phyloP scores from a whole-genome alignment of 92 coral and sea anemone genomes.

The Umimayanthus chanpuru region DNA sequence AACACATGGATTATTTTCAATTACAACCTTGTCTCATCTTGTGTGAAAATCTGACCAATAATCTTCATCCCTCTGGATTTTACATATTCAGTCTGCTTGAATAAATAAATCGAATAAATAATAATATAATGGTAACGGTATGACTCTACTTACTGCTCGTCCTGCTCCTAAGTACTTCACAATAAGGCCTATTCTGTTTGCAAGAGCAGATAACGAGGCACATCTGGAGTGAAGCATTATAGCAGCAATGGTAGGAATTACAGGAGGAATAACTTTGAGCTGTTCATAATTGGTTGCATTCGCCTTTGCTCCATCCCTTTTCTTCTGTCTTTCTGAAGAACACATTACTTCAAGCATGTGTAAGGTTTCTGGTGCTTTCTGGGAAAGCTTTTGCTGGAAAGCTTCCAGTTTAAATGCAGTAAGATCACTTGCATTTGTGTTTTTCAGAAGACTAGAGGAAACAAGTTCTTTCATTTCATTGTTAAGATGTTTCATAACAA shows the following conservation, averaged over 20 bases:
- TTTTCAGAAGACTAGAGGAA: slow-evolving; percentile 36
- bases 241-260: slow-evolving; percentile 46
- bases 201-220: slow-evolving; percentile 46
- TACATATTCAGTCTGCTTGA: too few relatives aligned
- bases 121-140: too few relatives aligned
- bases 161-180: slow-evolving; percentile 50
- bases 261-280: slow-evolving; percentile 37
- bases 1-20: too few relatives aligned
- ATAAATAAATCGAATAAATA: too few relatives aligned
- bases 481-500: slow-evolving; percentile 32
- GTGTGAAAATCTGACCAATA: too few relatives aligned
- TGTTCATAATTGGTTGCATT: slow-evolving; percentile 39
- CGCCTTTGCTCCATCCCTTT: slow-evolving; percentile 18
- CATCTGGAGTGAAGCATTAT: slow-evolving; percentile 55
- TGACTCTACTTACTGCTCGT: slow-evolving; percentile 56
- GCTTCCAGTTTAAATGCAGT: slow-evolving; percentile 44
- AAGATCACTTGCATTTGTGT: slow-evolving; percentile 39
- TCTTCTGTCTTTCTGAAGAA: slow-evolving; percentile 46
- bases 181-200: slow-evolving; percentile 47
- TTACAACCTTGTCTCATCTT: too few relatives aligned
- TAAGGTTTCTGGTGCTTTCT: slow-evolving; percentile 52
- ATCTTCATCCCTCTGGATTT: too few relatives aligned
- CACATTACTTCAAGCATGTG: slow-evolving; percentile 51
- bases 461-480: slow-evolving; percentile 47
- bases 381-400: slow-evolving; percentile 48